phyloP scores from a whole-genome alignment of 2,797 vertebrate genomes.

The Danio choprae region DNA sequence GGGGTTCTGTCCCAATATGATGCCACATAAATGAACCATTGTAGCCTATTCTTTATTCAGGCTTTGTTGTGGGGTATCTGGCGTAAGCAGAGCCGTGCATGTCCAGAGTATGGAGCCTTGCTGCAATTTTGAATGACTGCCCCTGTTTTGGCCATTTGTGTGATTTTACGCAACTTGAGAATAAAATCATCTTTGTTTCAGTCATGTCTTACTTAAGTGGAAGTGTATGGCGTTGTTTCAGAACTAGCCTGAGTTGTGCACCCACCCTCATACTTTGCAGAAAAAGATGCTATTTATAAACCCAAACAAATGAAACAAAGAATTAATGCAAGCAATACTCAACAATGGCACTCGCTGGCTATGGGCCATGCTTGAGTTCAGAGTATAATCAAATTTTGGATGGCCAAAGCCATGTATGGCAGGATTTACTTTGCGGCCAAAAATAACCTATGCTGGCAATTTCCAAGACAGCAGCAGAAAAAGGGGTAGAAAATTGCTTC shows the following conservation, averaged over 20 bases:
- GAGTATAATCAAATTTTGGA: slow-evolving; percentile 85
- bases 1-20: slow-evolving; percentile 65
- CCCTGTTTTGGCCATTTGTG: slow-evolving; percentile 67
- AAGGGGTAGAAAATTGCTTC: slow-evolving; percentile 87
- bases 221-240: slow-evolving; percentile 52
- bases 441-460: slow-evolving; percentile 83
- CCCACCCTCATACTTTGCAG: slow-evolving; percentile 46
- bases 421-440: slow-evolving; percentile 85
- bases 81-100: slow-evolving; percentile 66
- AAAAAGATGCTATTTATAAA: slow-evolving; percentile 76
- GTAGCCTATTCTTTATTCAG: slow-evolving; percentile 67
- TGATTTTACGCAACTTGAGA: slow-evolving; percentile 67
- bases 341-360: slow-evolving; percentile 83
- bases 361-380: slow-evolving; percentile 75
- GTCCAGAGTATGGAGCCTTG: slow-evolving; percentile 65
- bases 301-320: slow-evolving; percentile 77
- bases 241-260: slow-evolving; percentile 66
- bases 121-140: slow-evolving; percentile 63
- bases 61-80: slow-evolving; percentile 69
- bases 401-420: slow-evolving; percentile 82
- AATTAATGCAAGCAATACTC: slow-evolving; percentile 80
- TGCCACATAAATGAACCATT: slow-evolving; percentile 69
- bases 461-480: slow-evolving; percentile 82
- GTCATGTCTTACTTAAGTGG: slow-evolving; percentile 67
- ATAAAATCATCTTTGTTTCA: slow-evolving; percentile 68